Evolutionary conservation across 2,888 invertebrate genomes (phyloP).

Genomic region (Dorcus parallelipipedus): DNA sequence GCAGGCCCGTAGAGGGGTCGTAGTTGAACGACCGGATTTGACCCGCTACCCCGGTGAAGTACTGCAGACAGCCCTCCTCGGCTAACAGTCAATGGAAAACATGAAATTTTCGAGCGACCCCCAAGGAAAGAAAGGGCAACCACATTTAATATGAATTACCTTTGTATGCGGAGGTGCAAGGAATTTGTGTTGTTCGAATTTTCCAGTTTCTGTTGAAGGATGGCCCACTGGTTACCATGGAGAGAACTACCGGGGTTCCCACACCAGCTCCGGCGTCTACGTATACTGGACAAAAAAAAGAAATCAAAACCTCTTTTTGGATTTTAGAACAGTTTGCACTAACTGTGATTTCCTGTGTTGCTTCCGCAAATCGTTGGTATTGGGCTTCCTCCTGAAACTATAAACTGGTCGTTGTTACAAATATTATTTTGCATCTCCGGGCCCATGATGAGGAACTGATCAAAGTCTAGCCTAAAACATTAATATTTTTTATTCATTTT

Average conservation of each 20-base stretch:
- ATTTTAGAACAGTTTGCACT: slow-evolving; percentile 31
- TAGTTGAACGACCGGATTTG: slow-evolving; percentile 82
- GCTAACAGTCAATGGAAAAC: slow-evolving; percentile 47
- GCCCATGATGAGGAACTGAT: slow-evolving; percentile 70
- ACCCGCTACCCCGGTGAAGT: slow-evolving; percentile 76
- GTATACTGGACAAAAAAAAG: slow-evolving; percentile 62
- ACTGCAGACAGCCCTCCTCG: slow-evolving; percentile 75
- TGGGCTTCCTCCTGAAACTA: slow-evolving; percentile 78
- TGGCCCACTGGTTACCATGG: slow-evolving; percentile 75
- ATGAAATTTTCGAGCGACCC: background rate
- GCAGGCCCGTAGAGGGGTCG: slow-evolving; percentile 69
- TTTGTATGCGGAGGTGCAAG: slow-evolving; percentile 69
- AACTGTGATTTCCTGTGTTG: slow-evolving; percentile 81
- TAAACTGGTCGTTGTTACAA: slow-evolving; percentile 81
- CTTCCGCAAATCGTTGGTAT: slow-evolving; percentile 78
- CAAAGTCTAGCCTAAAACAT: slow-evolving; percentile 67
- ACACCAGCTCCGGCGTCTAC: slow-evolving; percentile 73
- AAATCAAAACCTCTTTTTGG: slow-evolving; percentile 1
- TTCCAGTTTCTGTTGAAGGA: slow-evolving; percentile 76
- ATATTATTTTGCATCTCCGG: slow-evolving; percentile 75
- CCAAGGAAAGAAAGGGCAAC: background rate
- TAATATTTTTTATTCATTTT: background rate
- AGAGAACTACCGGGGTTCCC: slow-evolving; percentile 76
- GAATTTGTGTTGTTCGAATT: slow-evolving; percentile 75
- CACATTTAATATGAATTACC: slow-evolving; percentile 47